phyloP scores from a whole-genome alignment of 2,888 invertebrate genomes.

The Hirtodrosophila alboralis region DNA sequence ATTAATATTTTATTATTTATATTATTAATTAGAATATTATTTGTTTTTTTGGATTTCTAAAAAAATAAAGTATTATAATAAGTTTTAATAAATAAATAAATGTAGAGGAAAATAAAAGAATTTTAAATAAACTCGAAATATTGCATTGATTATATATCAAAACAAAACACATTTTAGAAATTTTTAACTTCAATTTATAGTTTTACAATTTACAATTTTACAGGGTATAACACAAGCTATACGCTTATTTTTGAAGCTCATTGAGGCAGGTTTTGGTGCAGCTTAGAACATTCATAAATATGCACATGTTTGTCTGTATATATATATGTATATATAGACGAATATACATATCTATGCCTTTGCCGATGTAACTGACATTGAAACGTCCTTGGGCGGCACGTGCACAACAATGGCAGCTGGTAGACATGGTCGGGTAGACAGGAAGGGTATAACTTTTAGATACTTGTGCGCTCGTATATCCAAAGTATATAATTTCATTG shows the following conservation, averaged over 20 bases:
- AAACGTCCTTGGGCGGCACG: conserved; percentile 74
- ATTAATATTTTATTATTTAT: too few relatives aligned
- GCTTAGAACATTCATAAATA: conserved; percentile 44
- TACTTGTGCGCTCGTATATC: too few relatives aligned
- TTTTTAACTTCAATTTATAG: too few relatives aligned
- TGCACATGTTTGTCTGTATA: conserved; percentile 10
- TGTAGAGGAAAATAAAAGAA: too few relatives aligned
- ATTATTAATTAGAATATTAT: too few relatives aligned
- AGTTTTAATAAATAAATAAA: too few relatives aligned
- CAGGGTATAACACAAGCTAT: conserved; percentile 18
- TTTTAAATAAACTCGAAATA: too few relatives aligned
- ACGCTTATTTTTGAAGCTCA: neutral
- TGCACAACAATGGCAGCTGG: conserved; percentile 44
- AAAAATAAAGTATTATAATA: too few relatives aligned
- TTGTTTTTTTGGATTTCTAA: too few relatives aligned
- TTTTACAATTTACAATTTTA: neutral
- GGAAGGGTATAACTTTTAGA: conserved; percentile 14
- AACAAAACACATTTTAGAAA: too few relatives aligned
- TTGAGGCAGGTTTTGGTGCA: conserved; percentile 54
- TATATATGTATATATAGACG: neutral
- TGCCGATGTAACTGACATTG: conserved; percentile 60
- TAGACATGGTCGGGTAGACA: conserved; percentile 29
- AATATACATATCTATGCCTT: conserved; percentile 18
- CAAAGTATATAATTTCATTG: conserved; percentile 58
- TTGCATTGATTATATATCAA: too few relatives aligned